Evolutionary conservation across 2,797 vertebrate genomes (phyloP).

Genomic region (Paratrypauchen microcephalus): DNA sequence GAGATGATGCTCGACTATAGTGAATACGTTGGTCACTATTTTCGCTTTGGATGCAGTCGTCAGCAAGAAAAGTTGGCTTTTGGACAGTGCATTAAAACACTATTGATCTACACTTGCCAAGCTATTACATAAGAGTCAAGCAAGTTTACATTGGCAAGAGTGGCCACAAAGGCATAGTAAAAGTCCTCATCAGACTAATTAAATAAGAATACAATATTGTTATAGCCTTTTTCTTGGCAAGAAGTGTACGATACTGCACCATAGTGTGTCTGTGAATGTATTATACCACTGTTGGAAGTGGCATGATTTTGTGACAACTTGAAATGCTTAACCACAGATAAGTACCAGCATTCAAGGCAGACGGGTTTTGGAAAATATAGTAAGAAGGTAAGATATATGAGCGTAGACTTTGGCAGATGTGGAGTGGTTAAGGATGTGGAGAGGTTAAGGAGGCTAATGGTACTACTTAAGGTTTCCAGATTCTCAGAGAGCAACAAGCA

Average conservation of each 20-base stretch:
- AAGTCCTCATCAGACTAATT: constrained; percentile 6
- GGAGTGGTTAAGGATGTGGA: not conserved
- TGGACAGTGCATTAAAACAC: constrained; percentile 1
- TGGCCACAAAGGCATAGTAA: not conserved
- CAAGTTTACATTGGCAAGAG: constrained; percentile 10
- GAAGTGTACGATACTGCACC: not conserved
- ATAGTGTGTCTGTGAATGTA: not conserved
- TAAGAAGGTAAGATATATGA: not conserved
- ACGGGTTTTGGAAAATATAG: too few species aligned
- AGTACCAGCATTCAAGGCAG: not conserved
- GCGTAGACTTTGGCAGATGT: not conserved
- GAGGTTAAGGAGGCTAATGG: not conserved
- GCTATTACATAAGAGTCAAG: constrained; percentile 2
- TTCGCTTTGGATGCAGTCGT: not conserved
- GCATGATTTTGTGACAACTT: not conserved
- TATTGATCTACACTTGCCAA: not conserved
- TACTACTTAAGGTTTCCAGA: not conserved
- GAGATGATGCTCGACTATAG: not conserved
- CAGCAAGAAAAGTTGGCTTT: not conserved
- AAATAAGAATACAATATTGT: constrained; percentile 1
- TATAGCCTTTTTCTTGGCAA: not conserved
- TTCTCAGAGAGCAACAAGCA: too few species aligned
- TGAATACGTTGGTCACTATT: not conserved
- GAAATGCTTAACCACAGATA: too few species aligned
- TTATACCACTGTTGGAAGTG: not conserved